Percentiles rank a stretch among this genome's conserved stretches.
These are phyloP conservation scores for Oopsacas minuta DNA, from an alignment of 37 sponge, comb jelly and placozoan species.

Conservation along the genomic window DNA sequence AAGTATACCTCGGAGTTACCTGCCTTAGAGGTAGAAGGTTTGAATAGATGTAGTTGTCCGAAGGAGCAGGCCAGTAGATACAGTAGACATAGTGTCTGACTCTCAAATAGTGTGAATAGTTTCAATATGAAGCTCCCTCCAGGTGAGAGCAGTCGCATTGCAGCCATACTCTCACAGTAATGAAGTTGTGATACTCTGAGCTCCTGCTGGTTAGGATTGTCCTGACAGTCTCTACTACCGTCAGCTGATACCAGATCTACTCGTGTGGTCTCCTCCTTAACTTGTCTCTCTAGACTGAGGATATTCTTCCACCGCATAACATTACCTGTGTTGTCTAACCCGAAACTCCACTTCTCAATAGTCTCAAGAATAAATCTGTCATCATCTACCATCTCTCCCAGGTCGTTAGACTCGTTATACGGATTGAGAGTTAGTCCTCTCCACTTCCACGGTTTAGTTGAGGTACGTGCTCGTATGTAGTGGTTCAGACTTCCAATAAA, in stretches of 20 bases:
- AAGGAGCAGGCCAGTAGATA: conserved; percentile 77
- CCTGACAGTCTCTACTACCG: conserved; percentile 61
- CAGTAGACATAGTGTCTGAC: conserved; percentile 48
- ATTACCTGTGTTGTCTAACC: conserved; percentile 78
- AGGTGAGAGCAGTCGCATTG: conserved; percentile 41
- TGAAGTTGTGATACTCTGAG: conserved; percentile 48
- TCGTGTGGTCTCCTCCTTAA: not conserved
- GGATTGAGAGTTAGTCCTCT: conserved; percentile 77
- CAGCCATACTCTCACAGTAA: conserved; percentile 58
- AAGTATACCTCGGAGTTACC: conserved; percentile 76
- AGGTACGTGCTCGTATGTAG: conserved; percentile 58
- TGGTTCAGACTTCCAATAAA: conserved; percentile 80
- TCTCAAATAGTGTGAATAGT: conserved; percentile 68
- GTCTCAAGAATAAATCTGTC: conserved; percentile 74
- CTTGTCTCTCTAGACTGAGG: conserved; percentile 26
- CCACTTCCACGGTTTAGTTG: conserved; percentile 72
- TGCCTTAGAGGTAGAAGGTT: conserved; percentile 75
- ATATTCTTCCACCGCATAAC: conserved; percentile 60
- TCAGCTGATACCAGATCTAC: conserved; percentile 68
- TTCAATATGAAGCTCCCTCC: conserved; percentile 66
- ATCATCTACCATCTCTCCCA: conserved; percentile 19
- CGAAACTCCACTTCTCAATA: conserved; percentile 60
- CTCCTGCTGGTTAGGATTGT: conserved; percentile 71
- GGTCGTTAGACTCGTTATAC: conserved; percentile 58
- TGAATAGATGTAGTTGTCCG: conserved; percentile 59